phyloP scores from a whole-genome alignment of 2,797 vertebrate species.

The Rousettus madagascariensis region DNA sequence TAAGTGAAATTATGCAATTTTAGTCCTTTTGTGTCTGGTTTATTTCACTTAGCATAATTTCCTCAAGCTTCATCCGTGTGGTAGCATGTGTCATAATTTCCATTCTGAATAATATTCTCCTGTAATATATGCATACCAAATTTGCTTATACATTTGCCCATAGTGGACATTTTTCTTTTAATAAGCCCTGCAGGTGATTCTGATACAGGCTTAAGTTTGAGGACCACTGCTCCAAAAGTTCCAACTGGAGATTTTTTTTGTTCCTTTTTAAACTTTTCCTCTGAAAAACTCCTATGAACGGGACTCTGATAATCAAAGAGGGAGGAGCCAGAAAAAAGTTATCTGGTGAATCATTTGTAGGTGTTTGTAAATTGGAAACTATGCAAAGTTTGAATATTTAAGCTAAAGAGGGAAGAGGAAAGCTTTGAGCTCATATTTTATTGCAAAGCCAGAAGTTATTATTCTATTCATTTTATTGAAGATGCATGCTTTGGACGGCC shows the following conservation, averaged over 20 bases:
- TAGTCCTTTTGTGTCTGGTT: not conserved
- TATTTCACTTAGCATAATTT: constrained; percentile 6
- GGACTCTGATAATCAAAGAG: not conserved
- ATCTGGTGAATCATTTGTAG: not conserved
- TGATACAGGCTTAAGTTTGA: not conserved
- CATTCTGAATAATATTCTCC: not conserved
- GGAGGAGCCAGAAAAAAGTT: not conserved
- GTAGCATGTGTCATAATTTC: not conserved
- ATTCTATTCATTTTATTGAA: not conserved
- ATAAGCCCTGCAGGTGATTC: not conserved
- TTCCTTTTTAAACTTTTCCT: not conserved
- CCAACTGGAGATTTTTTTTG: not conserved
- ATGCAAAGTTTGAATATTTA: not conserved
- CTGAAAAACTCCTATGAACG: not conserved
- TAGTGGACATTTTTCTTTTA: not conserved
- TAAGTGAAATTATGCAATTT: not conserved
- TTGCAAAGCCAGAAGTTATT: not conserved
- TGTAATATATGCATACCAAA: not conserved
- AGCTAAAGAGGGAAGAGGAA: not conserved
- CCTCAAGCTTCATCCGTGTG: not conserved
- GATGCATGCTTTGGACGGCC: not conserved
- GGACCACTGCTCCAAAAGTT: not conserved
- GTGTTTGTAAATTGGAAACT: not conserved
- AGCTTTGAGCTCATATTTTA: not conserved
- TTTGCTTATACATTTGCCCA: not conserved